These are phyloP conservation scores for Nymphicus hollandicus DNA, from an alignment of 2,113 vertebrate genomes.

Conservation along the genomic window DNA sequence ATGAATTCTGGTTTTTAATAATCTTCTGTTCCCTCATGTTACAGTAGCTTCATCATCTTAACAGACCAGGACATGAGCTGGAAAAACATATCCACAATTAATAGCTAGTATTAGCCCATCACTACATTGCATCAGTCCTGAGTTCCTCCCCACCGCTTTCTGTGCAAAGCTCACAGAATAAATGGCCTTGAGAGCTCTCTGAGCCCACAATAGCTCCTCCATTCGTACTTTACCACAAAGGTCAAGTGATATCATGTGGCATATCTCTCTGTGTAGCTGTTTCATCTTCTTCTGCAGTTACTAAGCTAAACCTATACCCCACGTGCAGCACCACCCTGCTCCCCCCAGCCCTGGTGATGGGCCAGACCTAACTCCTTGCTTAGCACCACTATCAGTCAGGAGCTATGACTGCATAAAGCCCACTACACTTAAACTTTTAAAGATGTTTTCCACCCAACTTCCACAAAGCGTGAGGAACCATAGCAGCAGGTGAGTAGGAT, in stretches of 20 bases:
- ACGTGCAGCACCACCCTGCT: neutral
- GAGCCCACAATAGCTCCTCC: neutral
- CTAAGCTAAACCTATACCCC: neutral
- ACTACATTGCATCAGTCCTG: neutral
- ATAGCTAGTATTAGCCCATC: neutral
- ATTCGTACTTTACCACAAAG: neutral
- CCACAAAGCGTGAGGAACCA: neutral
- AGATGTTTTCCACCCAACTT: neutral
- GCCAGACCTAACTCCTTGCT: neutral
- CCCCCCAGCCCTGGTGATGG: fast-evolving
- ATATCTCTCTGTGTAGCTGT: neutral
- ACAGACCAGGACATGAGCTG: neutral
- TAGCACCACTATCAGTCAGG: neutral
- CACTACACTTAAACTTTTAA: neutral
- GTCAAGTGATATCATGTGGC: neutral
- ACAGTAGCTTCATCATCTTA: neutral
- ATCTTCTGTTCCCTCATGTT: neutral
- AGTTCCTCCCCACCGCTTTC: neutral
- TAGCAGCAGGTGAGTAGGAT: neutral
- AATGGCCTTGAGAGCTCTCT: neutral
- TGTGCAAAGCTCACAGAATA: neutral
- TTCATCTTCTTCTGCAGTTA: neutral
- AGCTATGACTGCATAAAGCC: neutral
- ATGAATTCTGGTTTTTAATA: neutral
- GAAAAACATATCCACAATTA: neutral